These are phyloP conservation scores for Drosophila sordidapex DNA, from an alignment of 2,888 invertebrate genomes.

Conservation along the genomic window DNA sequence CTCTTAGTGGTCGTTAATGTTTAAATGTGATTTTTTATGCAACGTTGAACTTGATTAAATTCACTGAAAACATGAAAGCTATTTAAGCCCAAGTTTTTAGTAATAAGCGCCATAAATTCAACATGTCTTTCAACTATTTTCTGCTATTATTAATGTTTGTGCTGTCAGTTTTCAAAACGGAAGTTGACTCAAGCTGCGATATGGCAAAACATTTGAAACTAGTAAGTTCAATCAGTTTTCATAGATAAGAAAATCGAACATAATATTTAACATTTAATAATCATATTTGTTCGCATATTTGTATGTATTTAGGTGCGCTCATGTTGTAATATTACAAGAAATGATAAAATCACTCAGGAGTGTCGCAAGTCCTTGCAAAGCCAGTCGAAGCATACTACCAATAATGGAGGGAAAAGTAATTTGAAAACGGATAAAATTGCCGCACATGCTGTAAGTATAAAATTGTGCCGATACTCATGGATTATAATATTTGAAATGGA, in stretches of 20 bases:
- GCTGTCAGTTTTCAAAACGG: constrained; percentile 4
- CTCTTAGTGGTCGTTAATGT: neutral
- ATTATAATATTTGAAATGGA: neutral
- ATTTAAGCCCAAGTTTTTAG: neutral
- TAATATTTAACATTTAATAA: neutral
- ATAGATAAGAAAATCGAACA: neutral
- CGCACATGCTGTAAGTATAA: constrained; percentile 51
- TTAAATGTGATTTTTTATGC: constrained; percentile 36
- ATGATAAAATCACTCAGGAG: constrained; percentile 35
- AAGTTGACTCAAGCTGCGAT: constrained; percentile 46
- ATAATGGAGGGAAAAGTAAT: constrained; percentile 32
- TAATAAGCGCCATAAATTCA: neutral
- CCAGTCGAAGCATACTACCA: constrained; percentile 24
- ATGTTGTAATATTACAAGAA: constrained; percentile 57
- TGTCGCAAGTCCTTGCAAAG: constrained; percentile 56
- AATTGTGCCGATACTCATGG: neutral
- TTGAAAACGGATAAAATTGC: constrained; percentile 55
- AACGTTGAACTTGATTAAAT: constrained; percentile 42
- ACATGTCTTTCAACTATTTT: constrained; percentile 36
- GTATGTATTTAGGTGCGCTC: constrained; percentile 30
- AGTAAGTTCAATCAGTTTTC: constrained; percentile 25
- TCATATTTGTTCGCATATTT: neutral
- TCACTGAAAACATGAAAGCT: constrained; percentile 7
- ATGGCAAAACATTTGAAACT: constrained; percentile 54
- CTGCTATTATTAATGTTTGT: constrained; percentile 7